Evolutionary conservation across 2,113 vertebrate genomes (phyloP).

Genomic region (Puma concolor): DNA sequence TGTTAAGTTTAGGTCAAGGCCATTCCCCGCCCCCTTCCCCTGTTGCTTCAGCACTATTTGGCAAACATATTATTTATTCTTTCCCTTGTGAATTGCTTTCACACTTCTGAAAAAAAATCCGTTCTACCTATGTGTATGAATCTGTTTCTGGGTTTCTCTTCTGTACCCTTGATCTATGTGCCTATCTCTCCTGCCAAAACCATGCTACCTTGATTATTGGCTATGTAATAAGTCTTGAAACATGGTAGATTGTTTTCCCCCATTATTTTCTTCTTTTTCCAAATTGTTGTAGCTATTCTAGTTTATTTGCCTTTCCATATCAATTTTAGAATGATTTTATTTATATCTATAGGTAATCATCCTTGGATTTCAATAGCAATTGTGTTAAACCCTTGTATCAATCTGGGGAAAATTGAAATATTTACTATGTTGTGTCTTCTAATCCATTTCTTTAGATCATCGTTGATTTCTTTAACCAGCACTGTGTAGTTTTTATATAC

Average conservation of each 20-base stretch:
- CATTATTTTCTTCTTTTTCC: not conserved
- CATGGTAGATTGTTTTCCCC: not conserved
- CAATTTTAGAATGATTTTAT: not conserved
- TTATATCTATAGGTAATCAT: not conserved
- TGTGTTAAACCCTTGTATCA: not conserved
- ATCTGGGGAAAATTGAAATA: not conserved
- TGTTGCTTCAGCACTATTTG: not conserved
- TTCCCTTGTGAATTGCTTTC: too few relatives aligned
- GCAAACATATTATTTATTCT: not conserved
- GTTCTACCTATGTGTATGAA: not conserved
- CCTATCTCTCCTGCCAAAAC: not conserved
- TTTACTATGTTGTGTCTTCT: not conserved
- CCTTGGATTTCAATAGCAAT: not conserved
- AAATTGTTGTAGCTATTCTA: not conserved
- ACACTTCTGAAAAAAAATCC: not conserved
- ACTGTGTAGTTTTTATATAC: not conserved
- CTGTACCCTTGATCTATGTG: not conserved
- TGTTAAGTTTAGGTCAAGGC: not conserved
- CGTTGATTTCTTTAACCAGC: not conserved
- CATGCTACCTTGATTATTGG: not conserved
- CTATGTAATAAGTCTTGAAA: not conserved
- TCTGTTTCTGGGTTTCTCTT: not conserved
- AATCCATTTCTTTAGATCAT: not conserved
- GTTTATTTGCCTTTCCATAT: not conserved
- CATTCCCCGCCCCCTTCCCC: fast-evolving